A percentile compares a stretch with the other conserved stretches of the same genome.
These are phyloP conservation scores for Thermophis baileyi DNA, from an alignment of 2,113 vertebrate species.

Conservation along the genomic window DNA sequence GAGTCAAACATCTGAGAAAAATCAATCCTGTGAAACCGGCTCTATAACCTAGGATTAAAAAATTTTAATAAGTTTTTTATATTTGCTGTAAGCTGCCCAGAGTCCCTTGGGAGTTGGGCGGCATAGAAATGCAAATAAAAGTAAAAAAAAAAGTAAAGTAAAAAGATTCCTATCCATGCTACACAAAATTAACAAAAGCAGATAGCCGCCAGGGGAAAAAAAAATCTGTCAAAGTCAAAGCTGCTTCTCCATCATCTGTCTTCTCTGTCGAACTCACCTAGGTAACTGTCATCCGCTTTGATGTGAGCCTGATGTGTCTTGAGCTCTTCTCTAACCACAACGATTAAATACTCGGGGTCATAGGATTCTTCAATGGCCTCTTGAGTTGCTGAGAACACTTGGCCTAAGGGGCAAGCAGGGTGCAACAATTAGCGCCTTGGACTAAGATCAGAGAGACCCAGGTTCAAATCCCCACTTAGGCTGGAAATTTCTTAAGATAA, in stretches of 20 bases:
- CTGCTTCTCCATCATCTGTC: background rate
- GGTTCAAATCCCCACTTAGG: background rate
- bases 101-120: no score
- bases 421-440: background rate
- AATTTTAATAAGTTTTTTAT: no score
- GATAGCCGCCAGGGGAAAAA: background rate
- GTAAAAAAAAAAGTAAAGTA: no score
- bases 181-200: background rate
- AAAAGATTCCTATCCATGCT: background rate
- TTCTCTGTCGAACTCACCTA: constrained; percentile 66
- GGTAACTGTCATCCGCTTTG: constrained; percentile 82
- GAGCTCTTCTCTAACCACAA: constrained; percentile 76
- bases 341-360: constrained; percentile 80
- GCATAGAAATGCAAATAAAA: no score
- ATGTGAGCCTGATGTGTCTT: constrained; percentile 75
- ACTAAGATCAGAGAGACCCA: no score
- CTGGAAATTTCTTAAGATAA: background rate
- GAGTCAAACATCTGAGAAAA: background rate
- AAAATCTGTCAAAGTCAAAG: background rate
- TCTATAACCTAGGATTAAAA: background rate
- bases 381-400: constrained; percentile 83
- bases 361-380: constrained; percentile 78
- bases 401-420: constrained; percentile 66
- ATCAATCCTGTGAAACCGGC: background rate
- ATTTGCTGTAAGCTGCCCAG: no score